Evolutionary conservation across 2,888 invertebrate species (phyloP).

Genomic region (Eurytoma californica): DNA sequence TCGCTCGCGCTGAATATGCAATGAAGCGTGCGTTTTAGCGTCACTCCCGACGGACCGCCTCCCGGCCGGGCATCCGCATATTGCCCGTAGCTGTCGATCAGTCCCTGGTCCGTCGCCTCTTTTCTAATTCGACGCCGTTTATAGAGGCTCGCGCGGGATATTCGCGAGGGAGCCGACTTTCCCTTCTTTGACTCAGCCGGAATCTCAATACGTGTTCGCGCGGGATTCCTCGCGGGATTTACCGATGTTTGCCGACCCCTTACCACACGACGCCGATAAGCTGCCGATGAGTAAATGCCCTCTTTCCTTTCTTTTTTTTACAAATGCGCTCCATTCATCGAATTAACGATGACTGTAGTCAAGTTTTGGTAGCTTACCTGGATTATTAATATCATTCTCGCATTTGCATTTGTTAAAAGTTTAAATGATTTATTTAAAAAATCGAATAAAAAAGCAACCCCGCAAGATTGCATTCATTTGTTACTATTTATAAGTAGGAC

Average conservation of each 20-base stretch:
- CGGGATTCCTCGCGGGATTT: slow-evolving; percentile 1
- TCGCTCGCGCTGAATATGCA: slow-evolving; percentile 70
- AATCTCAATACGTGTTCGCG: slow-evolving; percentile 23
- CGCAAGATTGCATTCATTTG: too few relatives aligned
- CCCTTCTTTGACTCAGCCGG: neutral
- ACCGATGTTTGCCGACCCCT: neutral
- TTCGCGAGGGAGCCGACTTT: neutral
- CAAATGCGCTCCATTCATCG: neutral
- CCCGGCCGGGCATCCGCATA: slow-evolving; percentile 34
- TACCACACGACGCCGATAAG: neutral
- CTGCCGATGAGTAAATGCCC: neutral
- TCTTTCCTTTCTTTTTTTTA: neutral
- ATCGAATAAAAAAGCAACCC: too few relatives aligned
- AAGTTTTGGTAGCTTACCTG: too few relatives aligned
- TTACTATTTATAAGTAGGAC: too few relatives aligned
- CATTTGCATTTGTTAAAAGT: too few relatives aligned
- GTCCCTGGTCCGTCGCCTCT: neutral
- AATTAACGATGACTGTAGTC: too few relatives aligned
- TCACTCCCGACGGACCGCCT: slow-evolving; percentile 29
- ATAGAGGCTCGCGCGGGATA: slow-evolving; percentile 3
- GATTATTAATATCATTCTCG: too few relatives aligned
- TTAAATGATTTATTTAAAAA: too few relatives aligned
- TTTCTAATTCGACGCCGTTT: slow-evolving; percentile 26
- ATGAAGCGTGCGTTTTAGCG: slow-evolving; percentile 63
- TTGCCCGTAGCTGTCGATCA: slow-evolving; percentile 51